Percentiles rank a stretch among this genome's conserved stretches.
Evolutionary conservation across 2,888 invertebrate species (phyloP).

Genomic region (Zonitis immaculata): DNA sequence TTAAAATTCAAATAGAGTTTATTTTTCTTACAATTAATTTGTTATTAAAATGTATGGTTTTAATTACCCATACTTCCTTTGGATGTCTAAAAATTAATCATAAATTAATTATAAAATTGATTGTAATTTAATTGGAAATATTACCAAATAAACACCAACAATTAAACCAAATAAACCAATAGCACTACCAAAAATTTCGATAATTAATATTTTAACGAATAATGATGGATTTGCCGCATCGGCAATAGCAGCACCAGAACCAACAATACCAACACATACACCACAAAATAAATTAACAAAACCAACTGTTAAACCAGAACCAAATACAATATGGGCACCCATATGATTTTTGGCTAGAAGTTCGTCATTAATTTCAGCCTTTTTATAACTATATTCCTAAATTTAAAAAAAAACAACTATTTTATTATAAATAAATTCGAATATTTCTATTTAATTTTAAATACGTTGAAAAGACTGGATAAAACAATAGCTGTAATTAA

Average conservation of each 20-base stretch:
- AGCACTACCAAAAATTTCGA: slow-evolving; percentile 98
- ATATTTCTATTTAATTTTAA: neutral
- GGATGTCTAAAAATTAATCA: slow-evolving; percentile 27
- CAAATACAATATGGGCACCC: slow-evolving; percentile 91
- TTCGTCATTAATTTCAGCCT: slow-evolving; percentile 16
- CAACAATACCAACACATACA: slow-evolving; percentile 92
- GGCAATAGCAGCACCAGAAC: slow-evolving; percentile 96
- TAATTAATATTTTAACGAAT: slow-evolving; percentile 96
- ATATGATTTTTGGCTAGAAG: slow-evolving; percentile 64
- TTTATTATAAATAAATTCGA: neutral
- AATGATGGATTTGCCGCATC: slow-evolving; percentile 97
- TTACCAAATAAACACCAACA: slow-evolving; percentile 89
- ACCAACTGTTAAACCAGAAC: slow-evolving; percentile 91
- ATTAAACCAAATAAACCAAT: slow-evolving; percentile 98
- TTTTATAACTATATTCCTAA: slow-evolving; percentile 10
- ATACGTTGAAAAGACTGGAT: slow-evolving; percentile 69
- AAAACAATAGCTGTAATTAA: slow-evolving; percentile 97
- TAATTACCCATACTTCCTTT: slow-evolving; percentile 31
- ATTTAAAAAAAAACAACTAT: slow-evolving; percentile 2
- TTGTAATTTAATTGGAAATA: slow-evolving; percentile 1
- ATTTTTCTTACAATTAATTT: neutral
- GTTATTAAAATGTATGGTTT: neutral
- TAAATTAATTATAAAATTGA: neutral
- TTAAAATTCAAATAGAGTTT: neutral
- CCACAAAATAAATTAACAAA: slow-evolving; percentile 95